These are phyloP conservation scores for Nerophis lumbriciformis DNA, from an alignment of 2,113 vertebrate species.

Conservation along the genomic window DNA sequence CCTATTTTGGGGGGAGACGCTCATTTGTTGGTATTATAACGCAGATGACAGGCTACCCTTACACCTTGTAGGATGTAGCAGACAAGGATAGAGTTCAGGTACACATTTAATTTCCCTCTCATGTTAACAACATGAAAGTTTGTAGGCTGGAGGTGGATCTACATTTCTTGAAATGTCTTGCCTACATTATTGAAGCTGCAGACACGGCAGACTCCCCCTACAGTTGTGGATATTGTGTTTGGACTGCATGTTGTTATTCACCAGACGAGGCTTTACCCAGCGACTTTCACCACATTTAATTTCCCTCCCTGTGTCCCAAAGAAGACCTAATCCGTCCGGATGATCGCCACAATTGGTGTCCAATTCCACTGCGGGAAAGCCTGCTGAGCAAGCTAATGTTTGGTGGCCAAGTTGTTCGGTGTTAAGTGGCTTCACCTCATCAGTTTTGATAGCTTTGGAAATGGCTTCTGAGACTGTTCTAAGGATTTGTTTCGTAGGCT, in stretches of 20 bases:
- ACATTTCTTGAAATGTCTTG: too few relatives aligned
- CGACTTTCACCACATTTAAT: slow-evolving; percentile 45
- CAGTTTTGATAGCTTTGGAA: slow-evolving; percentile 4
- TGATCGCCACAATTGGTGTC: slow-evolving; percentile 56
- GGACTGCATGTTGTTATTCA: slow-evolving; percentile 27
- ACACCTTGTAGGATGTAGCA: too few relatives aligned
- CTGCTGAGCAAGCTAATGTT: slow-evolving; percentile 19
- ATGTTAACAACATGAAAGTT: neutral
- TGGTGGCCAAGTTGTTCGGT: neutral
- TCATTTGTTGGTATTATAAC: too few relatives aligned
- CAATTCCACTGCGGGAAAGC: slow-evolving; percentile 38
- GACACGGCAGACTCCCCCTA: too few relatives aligned
- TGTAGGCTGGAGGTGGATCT: too few relatives aligned
- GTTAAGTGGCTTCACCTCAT: neutral
- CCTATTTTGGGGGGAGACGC: too few relatives aligned
- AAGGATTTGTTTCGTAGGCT: slow-evolving; percentile 51
- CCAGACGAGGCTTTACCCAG: slow-evolving; percentile 47
- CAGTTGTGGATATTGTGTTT: too few relatives aligned
- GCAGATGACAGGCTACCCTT: too few relatives aligned
- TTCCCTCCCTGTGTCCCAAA: slow-evolving; percentile 20
- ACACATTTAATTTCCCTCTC: neutral
- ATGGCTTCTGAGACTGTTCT: slow-evolving; percentile 31
- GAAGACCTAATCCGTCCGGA: slow-evolving; percentile 63
- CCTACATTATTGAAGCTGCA: too few relatives aligned
- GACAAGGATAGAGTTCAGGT: too few relatives aligned